These are phyloP conservation scores for Lasiurus borealis DNA, from an alignment of 2,113 vertebrate species.

Conservation along the genomic window DNA sequence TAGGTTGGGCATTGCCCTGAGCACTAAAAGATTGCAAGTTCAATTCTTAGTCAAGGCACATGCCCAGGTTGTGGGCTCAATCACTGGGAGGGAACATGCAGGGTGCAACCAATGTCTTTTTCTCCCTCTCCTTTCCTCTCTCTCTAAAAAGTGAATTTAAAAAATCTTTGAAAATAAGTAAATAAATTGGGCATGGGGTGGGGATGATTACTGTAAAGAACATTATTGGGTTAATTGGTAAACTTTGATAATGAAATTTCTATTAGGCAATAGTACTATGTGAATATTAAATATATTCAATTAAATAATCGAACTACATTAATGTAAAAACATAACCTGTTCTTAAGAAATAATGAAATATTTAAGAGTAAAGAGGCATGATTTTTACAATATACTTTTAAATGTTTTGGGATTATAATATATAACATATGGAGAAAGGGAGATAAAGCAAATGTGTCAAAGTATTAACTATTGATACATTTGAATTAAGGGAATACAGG, in stretches of 20 bases:
- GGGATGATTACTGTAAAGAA: neutral
- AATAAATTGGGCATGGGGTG: neutral
- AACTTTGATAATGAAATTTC: neutral
- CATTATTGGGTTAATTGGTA: neutral
- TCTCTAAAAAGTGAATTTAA: too few relatives aligned
- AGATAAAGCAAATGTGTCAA: neutral
- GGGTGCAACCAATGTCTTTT: too few relatives aligned
- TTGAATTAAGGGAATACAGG: neutral
- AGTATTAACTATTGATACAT: neutral
- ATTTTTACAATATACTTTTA: neutral
- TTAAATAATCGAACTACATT: neutral
- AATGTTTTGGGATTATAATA: neutral
- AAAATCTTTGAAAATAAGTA: too few relatives aligned
- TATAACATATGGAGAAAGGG: neutral
- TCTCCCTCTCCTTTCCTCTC: too few relatives aligned
- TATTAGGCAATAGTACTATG: neutral
- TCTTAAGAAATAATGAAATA: neutral
- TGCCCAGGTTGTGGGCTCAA: too few relatives aligned
- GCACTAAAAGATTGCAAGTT: too few relatives aligned
- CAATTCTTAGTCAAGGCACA: too few relatives aligned
- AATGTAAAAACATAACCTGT: neutral
- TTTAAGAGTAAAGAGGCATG: neutral
- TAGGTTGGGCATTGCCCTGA: too few relatives aligned
- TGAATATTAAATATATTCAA: neutral
- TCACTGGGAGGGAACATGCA: too few relatives aligned